A percentile compares a stretch with the other conserved stretches of the same genome.
phyloP scores from a whole-genome alignment of 2,797 vertebrate genomes.

The Gallinago solitaria region DNA sequence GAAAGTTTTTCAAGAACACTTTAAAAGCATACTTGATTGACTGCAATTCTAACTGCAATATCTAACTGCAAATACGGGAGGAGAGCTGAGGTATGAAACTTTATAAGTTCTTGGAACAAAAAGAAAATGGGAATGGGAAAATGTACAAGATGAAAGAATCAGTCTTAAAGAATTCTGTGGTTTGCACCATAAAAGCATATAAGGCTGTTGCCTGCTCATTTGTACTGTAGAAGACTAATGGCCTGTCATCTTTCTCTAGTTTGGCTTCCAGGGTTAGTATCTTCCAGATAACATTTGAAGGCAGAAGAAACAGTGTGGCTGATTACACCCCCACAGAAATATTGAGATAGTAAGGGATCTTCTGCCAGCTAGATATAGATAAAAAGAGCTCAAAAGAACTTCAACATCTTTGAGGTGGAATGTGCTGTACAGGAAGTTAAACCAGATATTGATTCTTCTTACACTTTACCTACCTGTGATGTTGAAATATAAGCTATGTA shows the following conservation, averaged over 20 bases:
- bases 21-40: not conserved
- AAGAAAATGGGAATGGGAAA: not conserved
- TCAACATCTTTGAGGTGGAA: not conserved
- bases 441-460: not conserved
- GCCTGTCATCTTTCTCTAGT: not conserved
- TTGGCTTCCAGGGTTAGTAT: not conserved
- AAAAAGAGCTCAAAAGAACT: not conserved
- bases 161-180: not conserved
- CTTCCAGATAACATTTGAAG: not conserved
- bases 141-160: not conserved
- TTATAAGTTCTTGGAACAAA: not conserved
- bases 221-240: not conserved
- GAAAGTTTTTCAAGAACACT: not conserved
- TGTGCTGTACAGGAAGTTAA: not conserved
- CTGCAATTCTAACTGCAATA: not conserved
- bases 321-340: not conserved
- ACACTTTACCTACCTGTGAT: not conserved
- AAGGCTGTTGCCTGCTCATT: fast-evolving
- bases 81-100: not conserved
- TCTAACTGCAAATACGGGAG: not conserved
- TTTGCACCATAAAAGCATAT: not conserved
- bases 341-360: not conserved
- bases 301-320: not conserved
- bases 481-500: not conserved
- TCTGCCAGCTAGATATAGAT: not conserved